Base-by-base conservation (phyloP, 1,140 invertebrate genomes). In the Drosophila mauritiana region DNA sequence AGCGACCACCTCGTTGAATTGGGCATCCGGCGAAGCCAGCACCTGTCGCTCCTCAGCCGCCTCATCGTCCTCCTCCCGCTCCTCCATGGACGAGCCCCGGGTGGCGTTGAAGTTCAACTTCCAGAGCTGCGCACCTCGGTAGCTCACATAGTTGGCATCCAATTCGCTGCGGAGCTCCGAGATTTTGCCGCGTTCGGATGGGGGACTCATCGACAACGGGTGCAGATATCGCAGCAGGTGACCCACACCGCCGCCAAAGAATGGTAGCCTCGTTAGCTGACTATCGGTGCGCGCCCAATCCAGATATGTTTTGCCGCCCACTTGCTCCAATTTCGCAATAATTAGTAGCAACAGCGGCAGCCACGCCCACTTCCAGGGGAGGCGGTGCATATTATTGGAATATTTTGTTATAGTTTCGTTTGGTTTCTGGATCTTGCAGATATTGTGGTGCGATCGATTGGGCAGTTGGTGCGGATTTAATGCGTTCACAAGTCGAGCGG, bases 71-170 rank as follows among this genome's bases (percentile, higher is more conserved):
- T 57, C 15, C 17, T 65, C 55, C 20, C 15, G 31, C 48, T 68
- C 20, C 13, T 27, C 57, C 49, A 54, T 43, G 15, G 62, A 64
- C 0, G 62, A 40, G 6, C 56, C 58, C 7, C 63, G 62, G 11
- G 83, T 89, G n/a, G 55, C 54, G 72, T 91, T 85, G 11, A 91
- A 91, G 49, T 83, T 83, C 1, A 91, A 62, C 55, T 91, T 91
- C 90, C 90, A 91, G 6, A 91, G 69, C 49, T 91, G 90, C 27
- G 76, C 81, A 36, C 83, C 90, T 1, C 82, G 74, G 43, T 91
- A 91, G 64, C 79, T 90, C 3, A 91, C 81, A 20, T 85, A 91
- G 56, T 91, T 91, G 67, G 90, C 54, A 22, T 91, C 86, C 22
- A 85, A 68, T 0, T 90, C 76, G 55, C 58, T 75, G 45, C 90